Percentiles rank a stretch among this genome's conserved stretches.
These are phyloP conservation scores for Brachyptera putata DNA, from an alignment of 2,888 invertebrate species.

Conservation along the genomic window DNA sequence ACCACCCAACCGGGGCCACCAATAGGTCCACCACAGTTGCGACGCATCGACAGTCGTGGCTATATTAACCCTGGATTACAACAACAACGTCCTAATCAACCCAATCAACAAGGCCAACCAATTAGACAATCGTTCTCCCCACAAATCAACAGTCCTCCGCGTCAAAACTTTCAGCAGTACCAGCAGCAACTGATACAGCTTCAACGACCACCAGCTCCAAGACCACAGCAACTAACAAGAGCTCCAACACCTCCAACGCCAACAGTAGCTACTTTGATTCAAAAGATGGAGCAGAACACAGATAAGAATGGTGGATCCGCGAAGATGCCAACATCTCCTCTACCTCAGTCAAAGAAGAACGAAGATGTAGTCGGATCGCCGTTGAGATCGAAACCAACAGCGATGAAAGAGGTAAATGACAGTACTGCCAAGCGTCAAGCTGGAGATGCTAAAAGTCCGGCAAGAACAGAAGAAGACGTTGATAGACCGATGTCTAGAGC, in stretches of 20 bases:
- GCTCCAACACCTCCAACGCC: slow-evolving; percentile 21
- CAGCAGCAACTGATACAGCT: slow-evolving; percentile 33
- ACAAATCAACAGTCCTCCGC: slow-evolving; percentile 37
- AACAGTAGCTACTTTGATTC: not conserved
- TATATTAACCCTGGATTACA: slow-evolving; percentile 8
- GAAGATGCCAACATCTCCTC: not conserved
- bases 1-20: slow-evolving; percentile 24
- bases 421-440: not conserved
- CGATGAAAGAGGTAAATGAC: slow-evolving; percentile 6
- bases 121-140: slow-evolving; percentile 11
- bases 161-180: slow-evolving; percentile 37
- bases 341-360: slow-evolving; percentile 49
- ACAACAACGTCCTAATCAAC: not conserved
- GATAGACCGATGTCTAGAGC: slow-evolving; percentile 13
- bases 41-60: slow-evolving; percentile 25
- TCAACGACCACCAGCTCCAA: not conserved
- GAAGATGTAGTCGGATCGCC: slow-evolving; percentile 45
- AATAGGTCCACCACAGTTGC: slow-evolving; percentile 13
- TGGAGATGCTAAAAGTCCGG: not conserved
- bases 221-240: slow-evolving; percentile 22
- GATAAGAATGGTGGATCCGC: not conserved
- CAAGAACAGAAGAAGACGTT: not conserved
- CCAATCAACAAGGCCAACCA: slow-evolving; percentile 24
- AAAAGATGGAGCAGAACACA: slow-evolving; percentile 6
- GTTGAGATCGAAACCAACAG: not conserved